Evolutionary conservation across 1,140 invertebrate species (phyloP).

Genomic region (Idris sp.): DNA sequence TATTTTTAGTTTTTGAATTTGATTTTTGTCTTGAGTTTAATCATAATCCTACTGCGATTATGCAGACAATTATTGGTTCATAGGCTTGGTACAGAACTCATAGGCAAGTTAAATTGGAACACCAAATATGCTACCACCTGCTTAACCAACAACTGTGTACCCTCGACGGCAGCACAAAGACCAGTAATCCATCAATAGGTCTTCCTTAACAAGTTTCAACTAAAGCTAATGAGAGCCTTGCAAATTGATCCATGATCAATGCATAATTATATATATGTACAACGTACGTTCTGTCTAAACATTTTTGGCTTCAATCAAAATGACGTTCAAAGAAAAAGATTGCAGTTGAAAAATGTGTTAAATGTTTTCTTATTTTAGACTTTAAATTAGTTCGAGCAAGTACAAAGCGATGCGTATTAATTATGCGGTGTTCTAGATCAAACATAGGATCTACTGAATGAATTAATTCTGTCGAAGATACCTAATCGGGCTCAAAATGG

Average conservation of each 20-base stretch:
- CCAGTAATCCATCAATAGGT: slow-evolving; percentile 40
- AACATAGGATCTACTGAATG: slow-evolving; percentile 49
- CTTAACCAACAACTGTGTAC: slow-evolving; percentile 39
- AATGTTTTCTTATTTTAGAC: too few relatives aligned
- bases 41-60: slow-evolving; percentile 36
- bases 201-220: slow-evolving; percentile 33
- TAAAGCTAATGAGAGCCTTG: slow-evolving; percentile 36
- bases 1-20: too few relatives aligned
- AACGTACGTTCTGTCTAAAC: not conserved
- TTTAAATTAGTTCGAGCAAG: too few relatives aligned
- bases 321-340: too few relatives aligned
- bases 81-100: slow-evolving; percentile 16
- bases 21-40: too few relatives aligned
- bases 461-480: slow-evolving; percentile 57
- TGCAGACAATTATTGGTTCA: slow-evolving; percentile 13
- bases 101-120: slow-evolving; percentile 50
- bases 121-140: slow-evolving; percentile 33
- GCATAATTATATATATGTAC: not conserved
- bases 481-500: slow-evolving; percentile 45
- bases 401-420: slow-evolving; percentile 54
- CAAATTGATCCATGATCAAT: slow-evolving; percentile 10
- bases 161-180: slow-evolving; percentile 27
- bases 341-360: too few relatives aligned
- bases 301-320: too few relatives aligned
- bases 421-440: slow-evolving; percentile 30